Base-by-base conservation (phyloP, 2,888 invertebrate genomes). In the Archips crataeganus region DNA sequence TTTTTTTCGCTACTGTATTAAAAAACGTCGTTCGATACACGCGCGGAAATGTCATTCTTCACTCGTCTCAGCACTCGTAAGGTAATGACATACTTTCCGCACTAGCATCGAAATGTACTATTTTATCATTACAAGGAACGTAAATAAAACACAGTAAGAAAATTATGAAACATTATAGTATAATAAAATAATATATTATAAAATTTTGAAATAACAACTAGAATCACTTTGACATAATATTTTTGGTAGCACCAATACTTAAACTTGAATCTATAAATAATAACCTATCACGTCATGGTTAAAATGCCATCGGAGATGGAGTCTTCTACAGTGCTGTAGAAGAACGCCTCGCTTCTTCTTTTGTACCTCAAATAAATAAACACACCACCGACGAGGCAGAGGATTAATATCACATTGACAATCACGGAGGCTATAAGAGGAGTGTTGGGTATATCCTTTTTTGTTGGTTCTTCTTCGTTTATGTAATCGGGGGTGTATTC, bases 251-350 rank as follows among this genome's bases (percentile, higher is more conserved):
- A 68, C 63, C 57, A 68, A 59, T 73, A 57, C 32, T 49, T 11
- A 34, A 64, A 23, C 65, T 57, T 23, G 36, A 69, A 64, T 49
- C 13, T 63, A 45, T 64, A 64, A 64, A 64, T 49, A 68, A 49
- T 13, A 63, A 49, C 42, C 13, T 59, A 51, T 74, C 74, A 74
- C 74, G 74, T 65, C 74, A 74, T 74, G 45, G 74, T 74, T 23
- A 74, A 61, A 61, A 74, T 74, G 23, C 74, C 74, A 61, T 74
- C 74, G n/a, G 74, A 74, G 70, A 74, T 74, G 2, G 75, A 71
- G 32, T 75, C 75, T 32, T 75, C 73, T 13, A 68, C 69, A 6
- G 75, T 71, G n/a, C 65, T 68, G 32, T 69, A 75, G 57, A 75
- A 75, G 23, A 59, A 75, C 8, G 69, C 69, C 32, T 75, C 69